Conservation (phyloP, 2,113 vertebrate genomes). For the Ophiodon elongatus region DNA sequence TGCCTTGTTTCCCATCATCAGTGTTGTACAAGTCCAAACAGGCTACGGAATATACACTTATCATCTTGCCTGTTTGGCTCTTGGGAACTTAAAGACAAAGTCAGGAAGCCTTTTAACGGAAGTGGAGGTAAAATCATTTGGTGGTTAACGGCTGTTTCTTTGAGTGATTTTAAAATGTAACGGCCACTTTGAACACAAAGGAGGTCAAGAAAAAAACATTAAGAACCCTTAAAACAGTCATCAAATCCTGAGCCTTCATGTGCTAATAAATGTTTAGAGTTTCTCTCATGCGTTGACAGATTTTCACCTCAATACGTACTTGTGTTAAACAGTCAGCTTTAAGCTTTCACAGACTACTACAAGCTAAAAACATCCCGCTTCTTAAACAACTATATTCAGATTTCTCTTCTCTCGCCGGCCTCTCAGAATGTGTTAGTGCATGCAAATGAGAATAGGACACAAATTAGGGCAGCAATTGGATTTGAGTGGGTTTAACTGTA, state of each 20-base stretch:
- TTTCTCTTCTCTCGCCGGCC: constrained; percentile 34
- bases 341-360: background rate
- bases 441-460: constrained; percentile 50
- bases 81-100: background rate
- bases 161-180: background rate
- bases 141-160: background rate
- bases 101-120: background rate
- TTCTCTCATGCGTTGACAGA: constrained; percentile 9
- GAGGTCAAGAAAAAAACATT: background rate
- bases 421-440: constrained; percentile 32
- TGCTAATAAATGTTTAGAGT: constrained; percentile 26
- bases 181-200: background rate
- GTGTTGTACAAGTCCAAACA: constrained; percentile 21
- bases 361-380: constrained; percentile 13
- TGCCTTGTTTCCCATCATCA: background rate
- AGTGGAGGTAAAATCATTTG: background rate
- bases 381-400: constrained; percentile 27
- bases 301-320: background rate
- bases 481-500: constrained; percentile 26
- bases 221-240: constrained; percentile 11
- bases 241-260: background rate
- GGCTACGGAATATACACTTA: background rate
- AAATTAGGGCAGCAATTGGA: constrained; percentile 47
- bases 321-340: background rate
- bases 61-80: background rate